These are phyloP conservation scores for Nannospalax galili DNA, from an alignment of 2,113 vertebrate species.

Conservation along the genomic window DNA sequence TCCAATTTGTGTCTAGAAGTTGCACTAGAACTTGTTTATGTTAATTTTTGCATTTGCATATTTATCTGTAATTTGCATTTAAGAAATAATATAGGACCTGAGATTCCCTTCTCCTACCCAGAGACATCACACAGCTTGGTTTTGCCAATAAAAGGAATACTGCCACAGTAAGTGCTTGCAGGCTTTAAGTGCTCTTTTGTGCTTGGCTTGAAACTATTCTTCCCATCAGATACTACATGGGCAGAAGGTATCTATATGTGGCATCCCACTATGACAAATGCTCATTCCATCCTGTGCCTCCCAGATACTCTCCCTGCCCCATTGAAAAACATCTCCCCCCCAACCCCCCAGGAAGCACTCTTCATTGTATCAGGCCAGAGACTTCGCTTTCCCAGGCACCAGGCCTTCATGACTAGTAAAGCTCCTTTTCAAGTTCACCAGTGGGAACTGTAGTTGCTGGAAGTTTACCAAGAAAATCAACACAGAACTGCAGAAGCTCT, in stretches of 20 bases:
- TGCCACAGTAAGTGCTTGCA: background rate
- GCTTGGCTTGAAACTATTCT: background rate
- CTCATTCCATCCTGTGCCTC: background rate
- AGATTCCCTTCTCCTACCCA: background rate
- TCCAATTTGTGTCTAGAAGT: slow-evolving; percentile 7
- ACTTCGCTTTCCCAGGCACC: background rate
- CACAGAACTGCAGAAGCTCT: background rate
- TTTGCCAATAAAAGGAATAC: background rate
- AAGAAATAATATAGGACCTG: background rate
- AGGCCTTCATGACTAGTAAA: background rate
- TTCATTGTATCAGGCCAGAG: background rate
- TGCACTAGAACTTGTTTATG: background rate
- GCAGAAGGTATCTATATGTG: background rate
- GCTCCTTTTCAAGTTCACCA: background rate
- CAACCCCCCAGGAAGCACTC: background rate
- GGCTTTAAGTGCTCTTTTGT: background rate
- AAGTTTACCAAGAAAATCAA: background rate
- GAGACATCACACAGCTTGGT: background rate
- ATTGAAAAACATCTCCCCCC: background rate
- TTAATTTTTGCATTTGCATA: background rate
- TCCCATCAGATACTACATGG: background rate
- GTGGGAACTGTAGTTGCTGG: background rate
- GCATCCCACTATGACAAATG: background rate
- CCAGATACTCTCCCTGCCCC: background rate
- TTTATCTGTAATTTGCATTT: slow-evolving; percentile 46